A percentile compares a stretch with the other conserved stretches of the same genome.
phyloP scores from a whole-genome alignment of 2,888 invertebrate species.

The Leptarthrus brevirostris region DNA sequence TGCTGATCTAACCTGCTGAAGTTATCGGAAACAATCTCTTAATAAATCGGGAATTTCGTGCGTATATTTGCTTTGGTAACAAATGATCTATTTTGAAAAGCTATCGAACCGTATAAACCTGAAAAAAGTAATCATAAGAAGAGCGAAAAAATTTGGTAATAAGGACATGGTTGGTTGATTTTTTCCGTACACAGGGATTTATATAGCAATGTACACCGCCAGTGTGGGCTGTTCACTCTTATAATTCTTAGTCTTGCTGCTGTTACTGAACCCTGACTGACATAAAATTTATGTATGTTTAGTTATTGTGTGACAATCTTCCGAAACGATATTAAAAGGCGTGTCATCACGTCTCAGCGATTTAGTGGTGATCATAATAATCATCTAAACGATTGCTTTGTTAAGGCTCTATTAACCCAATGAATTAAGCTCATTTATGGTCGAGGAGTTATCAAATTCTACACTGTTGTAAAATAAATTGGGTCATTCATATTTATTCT shows the following conservation, averaged over 20 bases:
- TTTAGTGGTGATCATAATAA: conserved; percentile 16
- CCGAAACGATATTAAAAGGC: conserved; percentile 17
- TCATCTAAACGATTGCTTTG: conserved; percentile 16
- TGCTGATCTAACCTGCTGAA: background rate
- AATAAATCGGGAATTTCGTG: background rate
- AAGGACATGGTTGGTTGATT: conserved; percentile 50
- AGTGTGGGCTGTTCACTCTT: too few species aligned
- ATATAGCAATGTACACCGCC: background rate
- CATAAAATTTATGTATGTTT: too few species aligned
- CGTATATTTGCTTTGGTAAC: background rate
- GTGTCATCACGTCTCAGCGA: conserved; percentile 18
- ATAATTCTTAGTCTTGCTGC: too few species aligned
- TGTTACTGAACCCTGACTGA: too few species aligned
- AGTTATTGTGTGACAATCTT: conserved; percentile 16
- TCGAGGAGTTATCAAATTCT: background rate
- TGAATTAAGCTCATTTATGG: background rate
- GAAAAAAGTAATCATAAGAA: background rate
- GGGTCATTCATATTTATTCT: background rate
- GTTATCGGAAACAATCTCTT: background rate
- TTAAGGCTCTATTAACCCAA: conserved; percentile 23
- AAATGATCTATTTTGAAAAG: conserved; percentile 43
- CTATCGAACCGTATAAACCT: conserved; percentile 46
- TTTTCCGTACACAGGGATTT: conserved; percentile 1
- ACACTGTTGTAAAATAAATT: background rate
- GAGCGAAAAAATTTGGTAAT: conserved; percentile 13